Evolutionary conservation across 2,113 vertebrate species (phyloP), one percentile per base, ranked within the genome.

Genomic region (Lepisosteus osseus): DNA sequence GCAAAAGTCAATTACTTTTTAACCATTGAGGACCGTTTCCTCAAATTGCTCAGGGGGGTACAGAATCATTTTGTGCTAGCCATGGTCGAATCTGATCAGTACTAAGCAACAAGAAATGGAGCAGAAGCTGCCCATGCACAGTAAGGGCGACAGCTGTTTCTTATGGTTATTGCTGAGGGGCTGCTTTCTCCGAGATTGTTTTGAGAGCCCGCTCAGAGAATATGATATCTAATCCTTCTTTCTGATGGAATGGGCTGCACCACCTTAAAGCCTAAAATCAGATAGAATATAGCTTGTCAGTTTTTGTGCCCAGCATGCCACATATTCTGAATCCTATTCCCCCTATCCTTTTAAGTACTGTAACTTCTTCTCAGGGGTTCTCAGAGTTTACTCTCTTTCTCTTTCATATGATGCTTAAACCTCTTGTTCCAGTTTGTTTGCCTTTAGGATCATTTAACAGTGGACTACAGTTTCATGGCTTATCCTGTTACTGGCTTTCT

Each of bases 181-280:
- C 47, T 51, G 47, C 47, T 51, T 51, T 51, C 47, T 9, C 1
- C 2, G 56, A 12, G 56, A 78, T 71, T 77, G 72, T 76, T 66
- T 68, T 74, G 67, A 74, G 70, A 79, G 43, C 74, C 68, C 42
- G 0, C 47, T 51, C 47, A 51, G 47, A 51, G 47, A 9, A 51
- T 51, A 9, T 51, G 9, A 5, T 51, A 72, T 77, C 75, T 76
- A 79, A 85, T 84, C 80, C 74, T 56, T 72, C 69, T 45, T 63
- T 68, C 80, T 78, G 68, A 63, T 72, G 78, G 29, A 69, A 56
- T n/a, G 44, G 7, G 29, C 65, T 76, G 72, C 79, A 80, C 77
- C 74, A 82, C 65, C 54, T 61, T 65, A 75, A 80, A 81, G 74
- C 64, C 67, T 67, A 45, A 11, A 47, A 57, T 63, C 62, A 44